phyloP scores from a whole-genome alignment of 1,140 invertebrate species.

The Augochlora pura region DNA sequence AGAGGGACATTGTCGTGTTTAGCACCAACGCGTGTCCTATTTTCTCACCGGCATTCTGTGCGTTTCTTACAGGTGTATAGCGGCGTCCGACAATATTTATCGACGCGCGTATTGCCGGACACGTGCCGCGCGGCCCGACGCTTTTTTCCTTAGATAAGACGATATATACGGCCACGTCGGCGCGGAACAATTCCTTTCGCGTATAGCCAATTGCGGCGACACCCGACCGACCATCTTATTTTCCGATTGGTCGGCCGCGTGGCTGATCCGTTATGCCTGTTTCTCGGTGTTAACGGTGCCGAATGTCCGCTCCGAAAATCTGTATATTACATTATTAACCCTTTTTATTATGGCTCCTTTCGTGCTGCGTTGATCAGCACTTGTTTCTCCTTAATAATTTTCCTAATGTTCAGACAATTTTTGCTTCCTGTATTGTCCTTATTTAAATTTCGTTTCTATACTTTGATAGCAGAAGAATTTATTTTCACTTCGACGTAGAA shows the following conservation, averaged over 20 bases:
- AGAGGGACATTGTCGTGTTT: conserved; percentile 10
- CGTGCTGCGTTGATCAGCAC: no score
- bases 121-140: not conserved
- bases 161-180: not conserved
- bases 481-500: no score
- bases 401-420: no score
- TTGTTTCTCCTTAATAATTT: no score
- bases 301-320: no score
- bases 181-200: not conserved
- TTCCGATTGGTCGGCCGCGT: no score
- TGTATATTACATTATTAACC: no score
- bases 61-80: conserved; percentile 2
- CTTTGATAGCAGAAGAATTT: no score
- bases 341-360: no score
- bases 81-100: not conserved
- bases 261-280: not conserved
- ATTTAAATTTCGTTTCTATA: no score
- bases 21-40: conserved; percentile 1
- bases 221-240: no score
- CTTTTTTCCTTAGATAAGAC: not conserved
- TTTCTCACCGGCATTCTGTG: not conserved
- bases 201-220: not conserved
- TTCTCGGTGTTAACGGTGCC: not conserved
- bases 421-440: no score
- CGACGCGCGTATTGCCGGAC: not conserved